Evolutionary conservation across 2,888 invertebrate species (phyloP).

Genomic region (Anthophora plumipes): DNA sequence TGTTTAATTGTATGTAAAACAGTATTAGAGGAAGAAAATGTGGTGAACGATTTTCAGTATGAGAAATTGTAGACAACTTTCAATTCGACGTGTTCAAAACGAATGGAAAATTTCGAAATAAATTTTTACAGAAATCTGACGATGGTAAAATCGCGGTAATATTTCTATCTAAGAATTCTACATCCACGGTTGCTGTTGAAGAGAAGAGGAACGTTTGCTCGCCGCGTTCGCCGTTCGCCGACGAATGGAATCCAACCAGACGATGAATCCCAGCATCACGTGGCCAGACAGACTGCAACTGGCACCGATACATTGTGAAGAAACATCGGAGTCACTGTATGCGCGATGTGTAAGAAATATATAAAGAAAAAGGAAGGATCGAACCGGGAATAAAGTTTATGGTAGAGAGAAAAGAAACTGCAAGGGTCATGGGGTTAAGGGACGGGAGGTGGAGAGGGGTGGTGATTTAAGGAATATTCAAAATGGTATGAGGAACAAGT

Average conservation of each 20-base stretch:
- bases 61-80: no score
- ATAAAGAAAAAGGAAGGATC: constrained; percentile 3
- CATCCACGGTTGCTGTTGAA: constrained; percentile 33
- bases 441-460: constrained; percentile 17
- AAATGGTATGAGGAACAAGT: constrained; percentile 17
- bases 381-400: constrained; percentile 10
- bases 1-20: no score
- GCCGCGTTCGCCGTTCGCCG: constrained; percentile 27
- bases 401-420: constrained; percentile 14
- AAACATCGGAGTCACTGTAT: constrained; percentile 1
- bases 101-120: no score
- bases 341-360: constrained; percentile 8
- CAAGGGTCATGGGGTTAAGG: not conserved
- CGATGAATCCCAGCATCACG: constrained; percentile 46
- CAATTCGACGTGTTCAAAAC: no score
- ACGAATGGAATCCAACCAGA: constrained; percentile 51
- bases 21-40: no score
- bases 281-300: constrained; percentile 36
- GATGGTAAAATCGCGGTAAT: not conserved
- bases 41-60: no score
- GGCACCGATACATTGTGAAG: constrained; percentile 38
- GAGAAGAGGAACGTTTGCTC: constrained; percentile 37
- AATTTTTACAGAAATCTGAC: no score
- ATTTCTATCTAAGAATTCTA: constrained; percentile 16
- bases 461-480: constrained; percentile 12